These are phyloP conservation scores for Spodoptera litura DNA, from an alignment of 1,140 invertebrate species.

Conservation along the genomic window DNA sequence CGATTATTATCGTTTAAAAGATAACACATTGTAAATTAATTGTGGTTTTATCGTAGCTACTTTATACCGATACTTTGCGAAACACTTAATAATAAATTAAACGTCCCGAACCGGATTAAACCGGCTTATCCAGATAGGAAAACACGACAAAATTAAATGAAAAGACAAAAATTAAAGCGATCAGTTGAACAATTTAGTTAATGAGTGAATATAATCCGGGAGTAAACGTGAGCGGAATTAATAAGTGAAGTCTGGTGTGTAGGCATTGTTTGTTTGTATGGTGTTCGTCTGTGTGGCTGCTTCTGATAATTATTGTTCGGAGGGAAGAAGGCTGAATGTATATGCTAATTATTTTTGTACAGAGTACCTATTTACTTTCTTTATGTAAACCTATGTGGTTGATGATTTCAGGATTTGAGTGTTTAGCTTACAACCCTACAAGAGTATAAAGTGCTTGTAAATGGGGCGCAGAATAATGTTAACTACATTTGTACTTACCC, in stretches of 20 bases:
- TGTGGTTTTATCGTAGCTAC: constrained; percentile 25
- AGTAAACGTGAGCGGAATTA: constrained; percentile 48
- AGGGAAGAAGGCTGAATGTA: neutral
- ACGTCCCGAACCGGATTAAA: constrained; percentile 31
- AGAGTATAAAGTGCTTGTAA: too few relatives aligned
- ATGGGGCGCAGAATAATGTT: too few relatives aligned
- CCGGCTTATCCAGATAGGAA: constrained; percentile 29
- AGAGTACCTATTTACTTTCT: too few relatives aligned
- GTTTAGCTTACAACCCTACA: too few relatives aligned
- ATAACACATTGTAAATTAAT: constrained; percentile 34
- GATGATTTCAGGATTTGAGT: too few relatives aligned
- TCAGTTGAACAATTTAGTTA: constrained; percentile 57
- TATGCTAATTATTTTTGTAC: too few relatives aligned
- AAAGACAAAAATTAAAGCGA: constrained; percentile 57
- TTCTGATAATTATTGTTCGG: neutral
- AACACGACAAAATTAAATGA: constrained; percentile 48
- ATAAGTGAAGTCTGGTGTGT: constrained; percentile 27
- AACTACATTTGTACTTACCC: too few relatives aligned
- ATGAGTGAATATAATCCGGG: constrained; percentile 47
- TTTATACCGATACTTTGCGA: constrained; percentile 25
- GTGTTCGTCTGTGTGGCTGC: neutral
- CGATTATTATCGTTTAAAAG: constrained; percentile 22
- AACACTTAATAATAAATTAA: constrained; percentile 24
- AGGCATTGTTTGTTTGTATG: constrained; percentile 16
- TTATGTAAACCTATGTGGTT: too few relatives aligned